Evolutionary conservation across 1,140 invertebrate genomes (phyloP).

Genomic region (Tetranychus urticae): DNA sequence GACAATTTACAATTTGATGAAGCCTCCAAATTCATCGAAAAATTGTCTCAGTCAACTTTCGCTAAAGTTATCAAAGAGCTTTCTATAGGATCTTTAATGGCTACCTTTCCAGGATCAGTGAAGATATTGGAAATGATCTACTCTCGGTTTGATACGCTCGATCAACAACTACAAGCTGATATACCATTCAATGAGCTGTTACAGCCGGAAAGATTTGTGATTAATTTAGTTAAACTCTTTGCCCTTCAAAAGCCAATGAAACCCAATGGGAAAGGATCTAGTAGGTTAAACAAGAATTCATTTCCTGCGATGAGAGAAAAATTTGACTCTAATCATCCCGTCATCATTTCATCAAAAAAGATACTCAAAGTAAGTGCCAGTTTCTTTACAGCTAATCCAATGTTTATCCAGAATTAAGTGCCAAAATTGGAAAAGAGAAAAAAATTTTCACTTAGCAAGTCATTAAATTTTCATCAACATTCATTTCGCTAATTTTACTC

Average conservation of each 20-base stretch:
- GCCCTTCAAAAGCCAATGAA: slow-evolving; percentile 18
- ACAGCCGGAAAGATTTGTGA: slow-evolving; percentile 16
- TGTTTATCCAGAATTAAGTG: too few species aligned
- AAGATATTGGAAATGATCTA: slow-evolving; percentile 62
- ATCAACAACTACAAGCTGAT: neutral
- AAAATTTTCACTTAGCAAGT: too few species aligned
- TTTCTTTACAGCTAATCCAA: too few species aligned
- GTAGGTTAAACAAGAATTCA: neutral
- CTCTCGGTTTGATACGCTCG: slow-evolving; percentile 23
- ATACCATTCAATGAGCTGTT: slow-evolving; percentile 44
- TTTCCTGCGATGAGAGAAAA: neutral
- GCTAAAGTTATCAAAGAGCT: slow-evolving; percentile 40
- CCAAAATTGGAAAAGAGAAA: too few species aligned
- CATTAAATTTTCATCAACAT: too few species aligned
- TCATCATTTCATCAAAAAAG: slow-evolving; percentile 27
- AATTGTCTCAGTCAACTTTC: slow-evolving; percentile 44
- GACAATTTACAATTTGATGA: slow-evolving; percentile 53
- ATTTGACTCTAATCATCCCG: slow-evolving; percentile 2
- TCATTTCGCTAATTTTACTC: too few species aligned
- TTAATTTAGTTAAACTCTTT: slow-evolving; percentile 44
- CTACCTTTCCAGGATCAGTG: slow-evolving; percentile 58
- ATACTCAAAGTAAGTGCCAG: slow-evolving; percentile 22
- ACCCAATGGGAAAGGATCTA: neutral
- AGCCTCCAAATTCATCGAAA: slow-evolving; percentile 44
- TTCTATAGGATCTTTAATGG: slow-evolving; percentile 59